phyloP scores from a whole-genome alignment of 1,140 invertebrate genomes.

The Penaeus japonicus region DNA sequence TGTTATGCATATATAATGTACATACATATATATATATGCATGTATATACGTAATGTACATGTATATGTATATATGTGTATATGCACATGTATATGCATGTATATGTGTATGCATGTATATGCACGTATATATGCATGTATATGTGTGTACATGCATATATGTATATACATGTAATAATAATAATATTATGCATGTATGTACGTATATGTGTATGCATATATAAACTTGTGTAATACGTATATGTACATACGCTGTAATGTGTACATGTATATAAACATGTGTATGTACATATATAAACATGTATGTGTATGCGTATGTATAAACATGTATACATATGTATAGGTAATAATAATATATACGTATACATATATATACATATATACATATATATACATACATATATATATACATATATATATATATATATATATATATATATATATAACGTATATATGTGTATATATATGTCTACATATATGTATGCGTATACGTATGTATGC shows the following conservation, averaged over 20 bases:
- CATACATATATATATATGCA: too few species aligned
- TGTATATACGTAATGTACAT: neutral
- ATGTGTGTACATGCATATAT: neutral
- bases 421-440: slow-evolving; percentile 31
- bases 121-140: neutral
- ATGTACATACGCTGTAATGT: too few species aligned
- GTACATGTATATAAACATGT: neutral
- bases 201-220: neutral
- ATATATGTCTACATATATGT: neutral
- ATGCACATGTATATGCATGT: slow-evolving; percentile 10
- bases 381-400: neutral
- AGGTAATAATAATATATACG: neutral
- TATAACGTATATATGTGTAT: slow-evolving; percentile 24
- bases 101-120: slow-evolving; percentile 13
- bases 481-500: neutral
- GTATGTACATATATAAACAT: neutral
- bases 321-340: neutral
- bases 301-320: neutral
- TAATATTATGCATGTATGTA: too few species aligned
- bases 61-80: neutral
- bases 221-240: neutral
- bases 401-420: neutral
- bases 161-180: too few species aligned
- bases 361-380: neutral
- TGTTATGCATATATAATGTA: too few species aligned